Conservation (phyloP, 1,140 invertebrate genomes). For the Thaumatotibia leucotreta region DNA sequence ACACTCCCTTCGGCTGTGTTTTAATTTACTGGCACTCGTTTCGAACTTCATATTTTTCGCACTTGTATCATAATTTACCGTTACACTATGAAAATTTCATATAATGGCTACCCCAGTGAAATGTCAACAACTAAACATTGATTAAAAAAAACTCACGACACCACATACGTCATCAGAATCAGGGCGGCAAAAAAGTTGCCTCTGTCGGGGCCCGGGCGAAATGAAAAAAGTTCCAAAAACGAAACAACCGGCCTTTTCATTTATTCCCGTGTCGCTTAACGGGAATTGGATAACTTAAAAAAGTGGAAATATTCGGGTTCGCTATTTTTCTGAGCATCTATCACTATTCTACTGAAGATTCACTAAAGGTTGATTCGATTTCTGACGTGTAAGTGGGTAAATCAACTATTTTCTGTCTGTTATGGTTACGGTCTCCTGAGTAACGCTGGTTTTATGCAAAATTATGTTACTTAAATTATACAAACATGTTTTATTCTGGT, state of each 20-base stretch:
- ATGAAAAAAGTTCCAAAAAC: conserved; percentile 62
- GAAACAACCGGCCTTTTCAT: conserved; percentile 42
- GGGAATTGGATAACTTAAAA: conserved; percentile 1
- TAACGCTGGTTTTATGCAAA: no score
- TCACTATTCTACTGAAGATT: neutral
- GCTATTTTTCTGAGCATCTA: neutral
- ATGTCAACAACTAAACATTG: neutral
- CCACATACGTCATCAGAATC: neutral
- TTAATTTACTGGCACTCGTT: no score
- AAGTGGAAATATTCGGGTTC: neutral
- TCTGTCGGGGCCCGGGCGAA: conserved; percentile 28
- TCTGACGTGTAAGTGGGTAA: no score
- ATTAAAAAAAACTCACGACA: neutral
- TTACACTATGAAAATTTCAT: no score
- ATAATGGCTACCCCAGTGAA: no score
- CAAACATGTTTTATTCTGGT: no score
- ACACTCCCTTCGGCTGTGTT: no score
- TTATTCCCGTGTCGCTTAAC: conserved; percentile 19
- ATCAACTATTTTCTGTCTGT: no score
- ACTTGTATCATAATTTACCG: no score
- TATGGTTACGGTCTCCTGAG: no score
- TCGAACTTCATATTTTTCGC: no score
- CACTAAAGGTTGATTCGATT: neutral
- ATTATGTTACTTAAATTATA: no score
- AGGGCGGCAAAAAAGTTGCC: conserved; percentile 26